Percentiles rank a stretch among this genome's conserved stretches.
These are phyloP conservation scores for Doryteuthis pealeii DNA, from an alignment of 1,140 invertebrate species.

Conservation along the genomic window DNA sequence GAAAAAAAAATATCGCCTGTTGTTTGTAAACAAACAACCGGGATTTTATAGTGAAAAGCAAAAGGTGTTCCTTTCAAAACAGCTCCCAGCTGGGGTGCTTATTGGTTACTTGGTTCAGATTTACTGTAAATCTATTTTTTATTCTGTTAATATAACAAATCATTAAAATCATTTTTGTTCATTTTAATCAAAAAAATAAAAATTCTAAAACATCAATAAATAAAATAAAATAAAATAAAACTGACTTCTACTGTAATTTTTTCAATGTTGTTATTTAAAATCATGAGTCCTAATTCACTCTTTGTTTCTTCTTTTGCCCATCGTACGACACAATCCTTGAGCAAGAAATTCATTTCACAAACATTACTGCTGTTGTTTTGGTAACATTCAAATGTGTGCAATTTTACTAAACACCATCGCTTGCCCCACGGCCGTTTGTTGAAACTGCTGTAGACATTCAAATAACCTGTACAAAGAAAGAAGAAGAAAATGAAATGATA, in stretches of 20 bases:
- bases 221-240: not conserved
- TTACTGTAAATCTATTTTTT: too few relatives aligned
- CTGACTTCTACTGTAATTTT: constrained; percentile 53
- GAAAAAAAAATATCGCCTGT: too few relatives aligned
- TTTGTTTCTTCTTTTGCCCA: constrained; percentile 45
- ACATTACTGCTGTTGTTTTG: constrained; percentile 32
- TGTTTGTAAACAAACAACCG: too few relatives aligned
- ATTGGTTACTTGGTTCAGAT: too few relatives aligned
- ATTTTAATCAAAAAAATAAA: not conserved
- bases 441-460: constrained; percentile 50
- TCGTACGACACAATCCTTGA: constrained; percentile 42
- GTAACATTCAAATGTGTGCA: constrained; percentile 50
- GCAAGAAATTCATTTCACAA: constrained; percentile 46
- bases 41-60: too few relatives aligned
- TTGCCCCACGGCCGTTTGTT: constrained; percentile 49
- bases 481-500: not conserved
- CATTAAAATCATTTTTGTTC: too few relatives aligned
- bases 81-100: too few relatives aligned
- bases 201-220: not conserved
- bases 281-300: constrained; percentile 46
- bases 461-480: constrained; percentile 35
- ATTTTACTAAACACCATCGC: constrained; percentile 47
- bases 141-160: too few relatives aligned
- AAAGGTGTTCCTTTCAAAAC: too few relatives aligned
- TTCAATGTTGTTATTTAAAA: constrained; percentile 40